Conservation (phyloP, 1,140 invertebrate genomes). For the Catajapyx aquilonaris region DNA sequence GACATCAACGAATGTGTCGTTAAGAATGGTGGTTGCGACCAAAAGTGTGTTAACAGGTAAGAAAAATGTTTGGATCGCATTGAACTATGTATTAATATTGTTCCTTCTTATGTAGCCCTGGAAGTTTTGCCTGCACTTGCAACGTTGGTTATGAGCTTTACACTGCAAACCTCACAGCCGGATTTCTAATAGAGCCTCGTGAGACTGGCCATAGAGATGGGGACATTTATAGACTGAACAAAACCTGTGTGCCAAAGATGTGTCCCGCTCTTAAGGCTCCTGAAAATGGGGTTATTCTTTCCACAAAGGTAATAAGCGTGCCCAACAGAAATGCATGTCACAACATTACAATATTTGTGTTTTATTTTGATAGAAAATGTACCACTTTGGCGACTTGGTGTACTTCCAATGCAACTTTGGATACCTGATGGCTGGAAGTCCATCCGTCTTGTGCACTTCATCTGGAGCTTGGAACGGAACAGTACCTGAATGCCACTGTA, state of each 20-base stretch:
- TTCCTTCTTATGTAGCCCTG: slow-evolving; percentile 31
- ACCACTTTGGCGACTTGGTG: slow-evolving; percentile 76
- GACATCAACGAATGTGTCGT: slow-evolving; percentile 81
- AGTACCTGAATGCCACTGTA: slow-evolving; percentile 77
- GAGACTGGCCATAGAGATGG: slow-evolving; percentile 73
- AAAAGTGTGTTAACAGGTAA: slow-evolving; percentile 70
- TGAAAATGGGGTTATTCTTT: slow-evolving; percentile 71
- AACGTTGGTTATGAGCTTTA: slow-evolving; percentile 85
- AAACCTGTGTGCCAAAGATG: slow-evolving; percentile 84
- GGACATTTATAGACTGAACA: slow-evolving; percentile 76
- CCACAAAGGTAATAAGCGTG: slow-evolving; percentile 40
- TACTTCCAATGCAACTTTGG: slow-evolving; percentile 90
- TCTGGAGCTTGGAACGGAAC: slow-evolving; percentile 85
- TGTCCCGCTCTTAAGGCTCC: slow-evolving; percentile 59
- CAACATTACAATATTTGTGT: background rate
- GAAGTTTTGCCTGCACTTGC: slow-evolving; percentile 69
- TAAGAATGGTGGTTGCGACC: slow-evolving; percentile 83
- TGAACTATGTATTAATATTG: too few relatives aligned
- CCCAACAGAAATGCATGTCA: too few relatives aligned
- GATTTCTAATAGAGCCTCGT: slow-evolving; percentile 53
- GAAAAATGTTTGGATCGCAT: background rate
- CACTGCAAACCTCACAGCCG: slow-evolving; percentile 70
- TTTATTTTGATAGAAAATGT: slow-evolving; percentile 22
- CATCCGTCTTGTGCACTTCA: slow-evolving; percentile 65
- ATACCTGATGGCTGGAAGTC: slow-evolving; percentile 69